Conservation (phyloP, 2,888 invertebrate species). For the Himalopsyche anomala region DNA sequence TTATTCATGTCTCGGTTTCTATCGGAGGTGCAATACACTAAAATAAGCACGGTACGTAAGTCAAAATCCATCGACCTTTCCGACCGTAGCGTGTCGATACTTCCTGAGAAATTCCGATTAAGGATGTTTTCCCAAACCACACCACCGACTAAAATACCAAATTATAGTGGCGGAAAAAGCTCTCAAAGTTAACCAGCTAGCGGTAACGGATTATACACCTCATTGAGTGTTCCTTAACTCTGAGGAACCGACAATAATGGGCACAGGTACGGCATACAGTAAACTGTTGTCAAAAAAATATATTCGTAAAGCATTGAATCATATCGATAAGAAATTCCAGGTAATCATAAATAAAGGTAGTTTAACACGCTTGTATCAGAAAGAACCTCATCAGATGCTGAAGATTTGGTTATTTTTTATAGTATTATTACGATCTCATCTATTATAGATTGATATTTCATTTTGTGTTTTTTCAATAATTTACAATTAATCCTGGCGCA, state of each 20-base stretch:
- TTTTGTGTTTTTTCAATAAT: too few species aligned
- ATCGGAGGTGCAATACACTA: too few species aligned
- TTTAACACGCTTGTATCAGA: neutral
- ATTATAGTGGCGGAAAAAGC: constrained; percentile 18
- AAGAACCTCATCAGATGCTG: neutral
- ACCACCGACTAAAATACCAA: neutral
- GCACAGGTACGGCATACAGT: neutral
- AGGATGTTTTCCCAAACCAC: constrained; percentile 15
- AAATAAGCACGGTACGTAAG: too few species aligned
- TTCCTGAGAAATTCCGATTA: constrained; percentile 16
- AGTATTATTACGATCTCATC: neutral
- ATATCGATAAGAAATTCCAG: neutral
- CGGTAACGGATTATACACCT: neutral
- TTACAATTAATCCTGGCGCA: too few species aligned
- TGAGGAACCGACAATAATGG: constrained; percentile 19
- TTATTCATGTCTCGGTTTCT: too few species aligned
- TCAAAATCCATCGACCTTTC: too few species aligned
- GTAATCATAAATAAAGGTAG: constrained; percentile 25
- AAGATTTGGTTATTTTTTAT: neutral
- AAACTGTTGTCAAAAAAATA: neutral
- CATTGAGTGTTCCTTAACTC: constrained; percentile 9
- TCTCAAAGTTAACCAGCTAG: constrained; percentile 26
- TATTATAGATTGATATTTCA: too few species aligned
- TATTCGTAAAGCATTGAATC: neutral
- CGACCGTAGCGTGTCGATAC: neutral